Base-by-base conservation (phyloP, 2,113 vertebrate species). In the Oryzias melastigma region DNA sequence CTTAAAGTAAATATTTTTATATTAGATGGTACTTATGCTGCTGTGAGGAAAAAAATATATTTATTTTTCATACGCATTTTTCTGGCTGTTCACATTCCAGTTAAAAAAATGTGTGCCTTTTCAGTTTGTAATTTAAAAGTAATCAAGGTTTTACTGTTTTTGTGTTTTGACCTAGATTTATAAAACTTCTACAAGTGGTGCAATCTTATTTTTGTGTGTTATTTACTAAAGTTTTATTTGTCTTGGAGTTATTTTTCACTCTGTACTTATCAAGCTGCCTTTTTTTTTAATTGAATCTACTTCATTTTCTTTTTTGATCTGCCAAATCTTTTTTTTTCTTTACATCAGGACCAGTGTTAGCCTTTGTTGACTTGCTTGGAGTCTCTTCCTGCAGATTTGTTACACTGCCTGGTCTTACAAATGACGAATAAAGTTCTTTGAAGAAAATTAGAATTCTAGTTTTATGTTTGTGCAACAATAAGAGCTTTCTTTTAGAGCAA, bases 351-450 rank as follows among this genome's bases (percentile, higher is more conserved):
- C 66, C 45, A 15, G 45, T 29, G 3, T 80, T 14, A 58, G 75
- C 52, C 13, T 81, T 46, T 47, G 24, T 65, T 29, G 62, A 20
- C 0, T 0, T n/a, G 65, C 62, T 4, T 53, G 56, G 16, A 55
- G 52, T 52, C 40, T 77, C 43, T 60, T 69, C 48, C 72, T 75
- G 84, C 79, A 75, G 80, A 73, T 46, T 6, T 65, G 48, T 62
- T 35, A 57, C 40, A 44, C n/a, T 75, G 65, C 65, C 50, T 69
- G 68, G 52, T 63, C 17, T 73, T 45, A 71, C 19, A 67, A 75
- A 73, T 45, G 16, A 56, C 8, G 15, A 83, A 81, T 84, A 80
- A 68, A 78, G 58, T 22, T 29, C 17, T 44, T n/a, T 5, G 5
- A 20, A 71, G 43, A 40, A 54, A 17, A 17, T 10, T 3, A 4